Base-by-base conservation (phyloP, 2,797 vertebrate species). In the Meriones psammophilus region DNA sequence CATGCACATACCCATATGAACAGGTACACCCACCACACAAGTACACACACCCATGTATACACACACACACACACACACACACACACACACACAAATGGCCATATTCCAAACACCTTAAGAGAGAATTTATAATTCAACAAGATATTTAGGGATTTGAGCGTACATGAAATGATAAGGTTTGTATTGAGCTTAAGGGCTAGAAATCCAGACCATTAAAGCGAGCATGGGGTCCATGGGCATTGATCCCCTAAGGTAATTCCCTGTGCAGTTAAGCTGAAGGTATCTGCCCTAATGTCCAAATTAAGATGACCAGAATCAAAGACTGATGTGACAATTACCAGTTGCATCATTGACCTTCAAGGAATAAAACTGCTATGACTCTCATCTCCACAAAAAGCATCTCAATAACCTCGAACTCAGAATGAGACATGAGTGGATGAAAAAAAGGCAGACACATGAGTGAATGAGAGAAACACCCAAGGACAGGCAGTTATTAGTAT, bases 41-140 rank as follows among this genome's bases (percentile, higher is more conserved):
- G 42, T 42, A 42, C 42, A 42, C 42, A 42, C 0, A 5, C 42
- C 42, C 42, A 42, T 4, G 5, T 6, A 80, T 5, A 8, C 5
- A 42, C 3, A 26, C 12, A 39, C 36, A 39, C 18, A n/a, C 5
- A 64, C 62, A 81, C n/a, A 81, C 22, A 8, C 22, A 58, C 24
- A 84, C 17, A 46, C 30, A 54, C 6, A 54, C 28, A 66, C 18
- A 86, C 30, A 85, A 1, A 68, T 39, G 14, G 73, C 5, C 9
- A 5, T 26, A 85, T 3, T 39, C 8, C 12, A 77, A 36, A 88
- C 36, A 15, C 24, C 66, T 3, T 42, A 8, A 88, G 22, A 50
- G 36, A 91, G 73, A 84, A 88, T 68, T 15, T 58, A 9, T n/a
- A 94, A 62, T 90, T 94, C 20, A 88, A 62, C 22, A 73, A 84